Conservation (phyloP, 2,113 vertebrate species). For the Malurus elegans region DNA sequence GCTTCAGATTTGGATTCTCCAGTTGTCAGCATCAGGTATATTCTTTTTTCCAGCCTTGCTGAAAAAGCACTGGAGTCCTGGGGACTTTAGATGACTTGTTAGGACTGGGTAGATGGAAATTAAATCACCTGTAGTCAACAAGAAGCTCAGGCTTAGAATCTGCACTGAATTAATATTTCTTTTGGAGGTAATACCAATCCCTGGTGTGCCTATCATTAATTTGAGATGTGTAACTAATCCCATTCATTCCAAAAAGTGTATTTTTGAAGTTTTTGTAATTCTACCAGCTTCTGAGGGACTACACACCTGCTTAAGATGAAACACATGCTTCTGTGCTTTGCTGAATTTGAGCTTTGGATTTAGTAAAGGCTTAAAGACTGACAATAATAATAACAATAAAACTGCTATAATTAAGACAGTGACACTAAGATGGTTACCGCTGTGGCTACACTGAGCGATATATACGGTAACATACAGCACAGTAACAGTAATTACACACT, state of each 20-base stretch:
- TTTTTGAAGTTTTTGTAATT: neutral
- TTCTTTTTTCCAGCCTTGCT: neutral
- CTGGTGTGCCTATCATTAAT: neutral
- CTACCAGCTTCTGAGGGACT: neutral
- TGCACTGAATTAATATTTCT: neutral
- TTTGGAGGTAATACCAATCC: neutral
- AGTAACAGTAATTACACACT: slow-evolving; percentile 61
- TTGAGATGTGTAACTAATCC: neutral
- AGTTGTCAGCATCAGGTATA: neutral
- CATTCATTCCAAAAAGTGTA: neutral
- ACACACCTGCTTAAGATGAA: slow-evolving; percentile 18
- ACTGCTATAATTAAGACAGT: slow-evolving; percentile 54
- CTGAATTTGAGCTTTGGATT: slow-evolving; percentile 26
- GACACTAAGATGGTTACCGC: slow-evolving; percentile 53
- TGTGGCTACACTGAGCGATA: slow-evolving; percentile 43
- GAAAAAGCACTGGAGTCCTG: neutral
- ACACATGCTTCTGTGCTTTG: neutral
- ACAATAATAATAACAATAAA: slow-evolving; percentile 67
- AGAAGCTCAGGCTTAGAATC: neutral
- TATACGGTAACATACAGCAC: slow-evolving; percentile 33
- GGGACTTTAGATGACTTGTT: neutral
- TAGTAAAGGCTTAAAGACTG: slow-evolving; percentile 53
- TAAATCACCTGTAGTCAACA: neutral
- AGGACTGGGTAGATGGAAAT: neutral
- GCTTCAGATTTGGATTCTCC: neutral